These are phyloP conservation scores for Chionodraco myersi DNA, from an alignment of 2,113 vertebrate genomes.

Conservation along the genomic window DNA sequence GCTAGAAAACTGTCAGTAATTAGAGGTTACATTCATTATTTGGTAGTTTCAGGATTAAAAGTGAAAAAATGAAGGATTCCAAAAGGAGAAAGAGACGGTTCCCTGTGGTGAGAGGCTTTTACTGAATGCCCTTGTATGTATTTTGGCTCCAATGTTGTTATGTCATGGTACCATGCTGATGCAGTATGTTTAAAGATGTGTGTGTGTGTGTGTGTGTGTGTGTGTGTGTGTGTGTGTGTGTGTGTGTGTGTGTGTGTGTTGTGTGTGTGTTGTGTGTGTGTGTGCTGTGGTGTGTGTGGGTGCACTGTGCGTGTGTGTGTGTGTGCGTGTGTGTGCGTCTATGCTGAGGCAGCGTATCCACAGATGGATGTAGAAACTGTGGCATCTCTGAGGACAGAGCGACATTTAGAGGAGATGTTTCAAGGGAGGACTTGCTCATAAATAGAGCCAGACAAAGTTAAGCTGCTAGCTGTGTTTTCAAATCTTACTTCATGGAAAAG, in stretches of 20 bases:
- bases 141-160: constrained; percentile 68
- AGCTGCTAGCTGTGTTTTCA: constrained; percentile 52
- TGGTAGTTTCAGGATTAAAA: not conserved
- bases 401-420: constrained; percentile 75
- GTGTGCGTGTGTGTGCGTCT: too few species aligned
- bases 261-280: too few species aligned
- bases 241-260: too few species aligned
- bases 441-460: constrained; percentile 61
- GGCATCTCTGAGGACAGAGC: constrained; percentile 76
- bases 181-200: constrained; percentile 71
- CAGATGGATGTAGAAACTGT: constrained; percentile 73
- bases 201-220: constrained; percentile 42
- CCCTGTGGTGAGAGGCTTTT: constrained; percentile 41
- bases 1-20: not conserved
- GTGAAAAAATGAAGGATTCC: constrained; percentile 10
- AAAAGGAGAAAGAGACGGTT: constrained; percentile 38
- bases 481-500: constrained; percentile 41
- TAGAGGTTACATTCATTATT: not conserved
- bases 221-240: constrained; percentile 39
- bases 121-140: constrained; percentile 65
- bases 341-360: constrained; percentile 75
- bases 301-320: too few species aligned
- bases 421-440: constrained; percentile 41
- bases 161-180: constrained; percentile 77
- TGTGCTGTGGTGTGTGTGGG: too few species aligned